Evolutionary conservation across 2,113 vertebrate genomes (phyloP).

Genomic region (Protobothrops mucrosquamatus): DNA sequence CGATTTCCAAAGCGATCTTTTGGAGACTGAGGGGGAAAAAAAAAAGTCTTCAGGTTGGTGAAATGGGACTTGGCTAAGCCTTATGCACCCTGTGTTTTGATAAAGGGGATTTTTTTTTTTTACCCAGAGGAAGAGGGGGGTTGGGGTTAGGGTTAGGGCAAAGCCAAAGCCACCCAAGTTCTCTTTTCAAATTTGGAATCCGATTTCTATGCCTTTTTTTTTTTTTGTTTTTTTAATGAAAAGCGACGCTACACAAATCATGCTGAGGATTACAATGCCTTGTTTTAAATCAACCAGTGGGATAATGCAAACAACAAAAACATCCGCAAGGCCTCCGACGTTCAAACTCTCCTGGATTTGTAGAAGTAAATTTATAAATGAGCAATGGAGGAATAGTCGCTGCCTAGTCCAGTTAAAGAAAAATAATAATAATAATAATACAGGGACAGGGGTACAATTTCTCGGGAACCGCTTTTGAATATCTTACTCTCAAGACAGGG

Average conservation of each 20-base stretch:
- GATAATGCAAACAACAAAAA: neutral
- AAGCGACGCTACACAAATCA: constrained; percentile 30
- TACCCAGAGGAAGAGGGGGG: constrained; percentile 13
- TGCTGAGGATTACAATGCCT: neutral
- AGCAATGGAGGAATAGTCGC: neutral
- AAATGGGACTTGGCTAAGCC: constrained; percentile 26
- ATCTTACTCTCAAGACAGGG: constrained; percentile 50
- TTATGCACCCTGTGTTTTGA: constrained; percentile 35
- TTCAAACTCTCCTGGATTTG: constrained; percentile 52
- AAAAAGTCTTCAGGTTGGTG: constrained; percentile 23
- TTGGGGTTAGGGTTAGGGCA: neutral
- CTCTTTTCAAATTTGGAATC: constrained; percentile 42
- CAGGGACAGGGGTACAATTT: constrained; percentile 50
- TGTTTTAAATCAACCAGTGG: constrained; percentile 28
- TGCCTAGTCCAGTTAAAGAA: constrained; percentile 60
- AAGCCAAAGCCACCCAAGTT: constrained; percentile 48
- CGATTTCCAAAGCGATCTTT: constrained; percentile 42
- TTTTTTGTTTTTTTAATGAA: constrained; percentile 2
- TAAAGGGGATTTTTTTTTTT: constrained; percentile 6
- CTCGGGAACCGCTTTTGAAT: constrained; percentile 32
- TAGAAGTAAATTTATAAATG: constrained; percentile 40
- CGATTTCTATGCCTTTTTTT: constrained; percentile 49
- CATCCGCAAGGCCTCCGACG: constrained; percentile 56
- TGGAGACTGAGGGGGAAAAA: constrained; percentile 16
- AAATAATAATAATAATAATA: constrained; percentile 50